Evolutionary conservation across 2,797 vertebrate species (phyloP).

Genomic region (Sebastes vulpes): DNA sequence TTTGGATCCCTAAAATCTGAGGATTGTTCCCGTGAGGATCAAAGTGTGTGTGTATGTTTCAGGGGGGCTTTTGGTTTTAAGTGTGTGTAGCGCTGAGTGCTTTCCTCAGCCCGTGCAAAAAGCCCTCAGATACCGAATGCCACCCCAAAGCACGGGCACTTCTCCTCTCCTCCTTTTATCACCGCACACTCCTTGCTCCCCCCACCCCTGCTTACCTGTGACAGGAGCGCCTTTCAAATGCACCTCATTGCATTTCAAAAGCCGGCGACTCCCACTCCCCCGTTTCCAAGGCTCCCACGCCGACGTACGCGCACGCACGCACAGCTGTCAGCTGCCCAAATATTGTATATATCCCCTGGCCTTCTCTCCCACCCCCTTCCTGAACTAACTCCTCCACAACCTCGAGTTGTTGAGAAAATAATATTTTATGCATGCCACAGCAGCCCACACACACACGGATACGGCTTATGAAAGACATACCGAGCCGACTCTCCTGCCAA

Average conservation of each 20-base stretch:
- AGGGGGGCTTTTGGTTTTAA: slow-evolving; percentile 71
- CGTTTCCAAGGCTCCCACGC: slow-evolving; percentile 80
- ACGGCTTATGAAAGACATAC: slow-evolving; percentile 77
- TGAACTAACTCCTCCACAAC: slow-evolving; percentile 80
- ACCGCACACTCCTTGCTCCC: slow-evolving; percentile 72
- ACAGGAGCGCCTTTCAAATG: slow-evolving; percentile 88
- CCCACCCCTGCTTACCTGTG: slow-evolving; percentile 78
- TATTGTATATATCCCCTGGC: slow-evolving; percentile 78
- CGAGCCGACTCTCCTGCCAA: slow-evolving; percentile 59
- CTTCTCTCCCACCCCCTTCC: slow-evolving; percentile 75
- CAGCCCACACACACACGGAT: slow-evolving; percentile 82
- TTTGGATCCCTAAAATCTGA: slow-evolving; percentile 76
- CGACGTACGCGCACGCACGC: slow-evolving; percentile 58
- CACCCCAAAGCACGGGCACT: slow-evolving; percentile 76
- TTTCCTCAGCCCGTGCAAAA: slow-evolving; percentile 82
- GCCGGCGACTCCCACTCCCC: slow-evolving; percentile 79
- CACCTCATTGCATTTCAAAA: slow-evolving; percentile 90
- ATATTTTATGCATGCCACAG: slow-evolving; percentile 86
- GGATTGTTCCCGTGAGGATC: slow-evolving; percentile 75
- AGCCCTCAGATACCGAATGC: slow-evolving; percentile 81
- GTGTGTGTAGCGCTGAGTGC: slow-evolving; percentile 76
- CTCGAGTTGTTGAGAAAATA: slow-evolving; percentile 77
- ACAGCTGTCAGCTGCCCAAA: slow-evolving; percentile 86
- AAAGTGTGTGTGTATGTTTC: slow-evolving; percentile 77
- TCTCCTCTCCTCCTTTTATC: slow-evolving; percentile 81